Evolutionary conservation across 1,140 invertebrate species (phyloP).

Genomic region (Papilio xuthus): DNA sequence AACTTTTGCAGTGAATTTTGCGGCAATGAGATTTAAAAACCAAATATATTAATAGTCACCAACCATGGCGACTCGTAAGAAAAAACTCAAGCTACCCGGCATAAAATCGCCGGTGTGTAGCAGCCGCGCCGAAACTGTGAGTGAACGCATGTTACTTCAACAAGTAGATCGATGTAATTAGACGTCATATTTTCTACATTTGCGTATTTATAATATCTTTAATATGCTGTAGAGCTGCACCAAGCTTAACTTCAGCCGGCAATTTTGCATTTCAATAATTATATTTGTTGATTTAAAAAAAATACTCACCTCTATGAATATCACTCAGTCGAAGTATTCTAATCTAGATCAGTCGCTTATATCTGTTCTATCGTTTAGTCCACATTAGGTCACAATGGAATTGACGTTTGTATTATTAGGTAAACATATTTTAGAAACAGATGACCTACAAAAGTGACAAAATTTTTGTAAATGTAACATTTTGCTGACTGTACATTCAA

Average conservation of each 20-base stretch:
- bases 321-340: too few relatives aligned
- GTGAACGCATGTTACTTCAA: background rate
- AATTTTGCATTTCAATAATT: too few relatives aligned
- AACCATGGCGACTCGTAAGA: background rate
- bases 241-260: background rate
- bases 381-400: too few relatives aligned
- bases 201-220: background rate
- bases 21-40: background rate
- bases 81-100: background rate
- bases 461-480: too few relatives aligned
- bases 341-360: too few relatives aligned
- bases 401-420: too few relatives aligned
- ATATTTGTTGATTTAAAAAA: too few relatives aligned
- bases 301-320: too few relatives aligned
- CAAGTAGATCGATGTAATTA: slow-evolving; percentile 6
- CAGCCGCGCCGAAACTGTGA: background rate
- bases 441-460: too few relatives aligned
- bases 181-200: background rate
- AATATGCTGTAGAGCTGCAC: background rate
- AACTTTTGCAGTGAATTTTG: background rate
- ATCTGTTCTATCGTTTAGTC: too few relatives aligned
- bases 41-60: background rate
- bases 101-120: background rate
- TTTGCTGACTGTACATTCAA: too few relatives aligned
- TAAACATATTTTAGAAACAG: too few relatives aligned